phyloP scores from a whole-genome alignment of 2,888 invertebrate genomes.

The Ormyrus pomaceus region DNA sequence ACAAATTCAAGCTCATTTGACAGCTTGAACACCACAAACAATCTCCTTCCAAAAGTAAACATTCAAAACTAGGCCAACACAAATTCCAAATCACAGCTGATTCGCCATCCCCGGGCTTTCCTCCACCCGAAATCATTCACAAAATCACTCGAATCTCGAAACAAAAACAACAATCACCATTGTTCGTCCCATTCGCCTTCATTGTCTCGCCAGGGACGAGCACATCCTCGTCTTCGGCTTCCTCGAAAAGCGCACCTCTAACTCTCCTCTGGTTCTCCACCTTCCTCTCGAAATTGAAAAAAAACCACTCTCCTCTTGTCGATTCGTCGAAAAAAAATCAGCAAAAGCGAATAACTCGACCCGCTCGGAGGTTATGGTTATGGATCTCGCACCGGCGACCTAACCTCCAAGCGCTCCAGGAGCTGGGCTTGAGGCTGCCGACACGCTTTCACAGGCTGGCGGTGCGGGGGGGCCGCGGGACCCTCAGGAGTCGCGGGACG shows the following conservation, averaged over 20 bases:
- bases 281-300: neutral
- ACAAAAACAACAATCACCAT: conserved; percentile 69
- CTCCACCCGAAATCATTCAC: neutral
- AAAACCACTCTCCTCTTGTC: neutral
- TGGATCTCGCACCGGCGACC: conserved; percentile 68
- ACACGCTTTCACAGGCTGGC: neutral
- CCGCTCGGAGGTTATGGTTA: conserved; percentile 42
- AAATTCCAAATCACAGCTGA: neutral
- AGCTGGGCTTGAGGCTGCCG: neutral
- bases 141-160: conserved; percentile 9
- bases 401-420: conserved; percentile 68
- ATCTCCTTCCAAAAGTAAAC: neutral
- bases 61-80: neutral
- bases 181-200: conserved; percentile 75
- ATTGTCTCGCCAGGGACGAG: conserved; percentile 69
- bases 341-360: conserved; percentile 8
- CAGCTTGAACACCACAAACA: too few relatives aligned
- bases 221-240: conserved; percentile 64
- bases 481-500: conserved; percentile 49
- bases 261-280: neutral
- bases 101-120: neutral
- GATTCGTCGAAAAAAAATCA: conserved; percentile 18
- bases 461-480: neutral
- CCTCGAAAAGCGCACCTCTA: conserved; percentile 47
- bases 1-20: too few relatives aligned